A percentile compares a stretch with the other conserved stretches of the same genome.
Evolutionary conservation across 2,888 invertebrate species (phyloP).

Genomic region (Ecliptopera silaceata): DNA sequence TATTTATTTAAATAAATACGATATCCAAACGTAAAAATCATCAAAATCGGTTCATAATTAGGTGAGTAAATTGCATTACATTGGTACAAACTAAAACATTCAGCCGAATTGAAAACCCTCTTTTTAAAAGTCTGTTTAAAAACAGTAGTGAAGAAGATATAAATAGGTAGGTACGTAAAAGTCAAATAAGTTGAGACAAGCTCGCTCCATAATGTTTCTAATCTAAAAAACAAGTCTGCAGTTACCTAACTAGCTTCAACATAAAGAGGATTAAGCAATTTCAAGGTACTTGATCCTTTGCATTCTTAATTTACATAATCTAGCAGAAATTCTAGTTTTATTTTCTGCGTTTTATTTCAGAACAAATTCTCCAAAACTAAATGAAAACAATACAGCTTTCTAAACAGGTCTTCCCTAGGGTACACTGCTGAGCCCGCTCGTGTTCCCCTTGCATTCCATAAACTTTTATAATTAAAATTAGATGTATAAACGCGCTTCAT

Average conservation of each 20-base stretch:
- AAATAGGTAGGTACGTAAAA: constrained; percentile 1
- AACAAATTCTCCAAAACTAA: background rate
- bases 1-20: no score
- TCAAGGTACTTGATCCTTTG: constrained; percentile 3
- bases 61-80: no score
- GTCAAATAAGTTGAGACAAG: constrained; percentile 1
- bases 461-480: constrained; percentile 7
- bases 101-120: no score
- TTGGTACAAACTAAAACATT: no score
- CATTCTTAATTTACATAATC: constrained; percentile 12
- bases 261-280: constrained; percentile 9
- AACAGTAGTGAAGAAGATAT: background rate
- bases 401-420: constrained; percentile 15
- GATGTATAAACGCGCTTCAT: constrained; percentile 3
- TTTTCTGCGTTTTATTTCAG: constrained; percentile 6
- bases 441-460: constrained; percentile 10
- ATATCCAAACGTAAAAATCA: no score
- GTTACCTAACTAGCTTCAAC: background rate
- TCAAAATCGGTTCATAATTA: no score
- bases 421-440: constrained; percentile 2
- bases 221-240: constrained; percentile 9
- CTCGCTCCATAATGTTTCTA: constrained; percentile 2
- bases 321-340: constrained; percentile 3
- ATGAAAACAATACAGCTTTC: constrained; percentile 9
- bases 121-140: no score